Conservation (phyloP, 2,797 vertebrate species). For the Gadopsis bispinosus region DNA sequence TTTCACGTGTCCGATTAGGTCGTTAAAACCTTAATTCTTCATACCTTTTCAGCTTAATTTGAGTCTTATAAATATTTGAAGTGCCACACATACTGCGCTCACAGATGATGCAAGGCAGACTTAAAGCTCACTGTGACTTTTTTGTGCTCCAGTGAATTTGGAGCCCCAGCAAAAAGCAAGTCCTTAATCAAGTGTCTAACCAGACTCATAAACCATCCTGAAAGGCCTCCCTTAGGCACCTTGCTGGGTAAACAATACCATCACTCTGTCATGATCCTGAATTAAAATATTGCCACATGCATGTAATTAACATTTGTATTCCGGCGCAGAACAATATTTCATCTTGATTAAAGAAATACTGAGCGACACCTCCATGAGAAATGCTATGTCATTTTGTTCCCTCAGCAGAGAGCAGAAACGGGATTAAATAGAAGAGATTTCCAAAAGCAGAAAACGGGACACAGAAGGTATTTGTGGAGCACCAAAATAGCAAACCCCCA, state of each 20-base stretch:
- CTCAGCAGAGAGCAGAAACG: constrained; percentile 31
- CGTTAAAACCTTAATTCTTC: constrained; percentile 35
- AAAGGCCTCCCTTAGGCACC: constrained; percentile 70
- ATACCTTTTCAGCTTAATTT: constrained; percentile 43
- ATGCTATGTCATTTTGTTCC: constrained; percentile 17
- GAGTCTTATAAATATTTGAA: constrained; percentile 52
- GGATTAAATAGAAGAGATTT: constrained; percentile 59
- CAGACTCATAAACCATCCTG: constrained; percentile 75
- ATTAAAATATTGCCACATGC: constrained; percentile 76
- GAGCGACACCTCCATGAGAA: constrained; percentile 52
- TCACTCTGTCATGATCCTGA: constrained; percentile 68
- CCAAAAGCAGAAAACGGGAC: constrained; percentile 56
- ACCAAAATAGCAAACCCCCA: constrained; percentile 62
- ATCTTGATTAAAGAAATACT: constrained; percentile 70
- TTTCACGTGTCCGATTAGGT: constrained; percentile 20
- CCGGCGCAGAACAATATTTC: constrained; percentile 58
- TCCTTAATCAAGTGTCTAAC: constrained; percentile 77
- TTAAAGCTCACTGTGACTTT: constrained; percentile 43
- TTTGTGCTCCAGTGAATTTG: constrained; percentile 37
- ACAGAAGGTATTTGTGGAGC: constrained; percentile 53
- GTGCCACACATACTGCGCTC: constrained; percentile 7
- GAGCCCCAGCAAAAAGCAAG: constrained; percentile 50
- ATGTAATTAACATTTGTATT: constrained; percentile 78
- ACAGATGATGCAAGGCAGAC: constrained; percentile 43
- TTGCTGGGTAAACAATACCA: constrained; percentile 74